A percentile compares a stretch with the other conserved stretches of the same genome.
These are phyloP conservation scores for Hypsibius dujardini DNA, from an alignment of 1,140 invertebrate species.

Conservation along the genomic window DNA sequence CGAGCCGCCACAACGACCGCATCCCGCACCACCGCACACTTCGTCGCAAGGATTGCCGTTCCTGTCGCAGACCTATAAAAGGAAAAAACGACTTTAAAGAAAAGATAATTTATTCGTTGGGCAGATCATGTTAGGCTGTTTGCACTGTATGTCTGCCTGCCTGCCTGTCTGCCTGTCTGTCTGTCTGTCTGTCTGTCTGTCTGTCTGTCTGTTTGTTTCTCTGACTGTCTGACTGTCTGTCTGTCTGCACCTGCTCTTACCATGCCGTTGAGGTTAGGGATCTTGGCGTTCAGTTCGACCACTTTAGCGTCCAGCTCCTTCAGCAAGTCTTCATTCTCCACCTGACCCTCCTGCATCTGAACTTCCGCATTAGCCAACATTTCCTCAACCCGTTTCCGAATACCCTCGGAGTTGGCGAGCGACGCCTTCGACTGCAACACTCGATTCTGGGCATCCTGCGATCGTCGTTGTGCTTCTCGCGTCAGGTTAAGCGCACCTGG, in stretches of 20 bases:
- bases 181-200: too few species aligned
- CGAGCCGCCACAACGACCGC: constrained; percentile 63
- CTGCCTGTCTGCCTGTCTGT: too few species aligned
- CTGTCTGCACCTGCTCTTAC: constrained; percentile 27
- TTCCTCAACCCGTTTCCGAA: constrained; percentile 57
- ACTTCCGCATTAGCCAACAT: constrained; percentile 50
- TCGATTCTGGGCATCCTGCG: constrained; percentile 44
- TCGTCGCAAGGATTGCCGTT: constrained; percentile 61
- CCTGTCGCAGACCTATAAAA: constrained; percentile 60
- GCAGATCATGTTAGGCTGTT: not conserved
- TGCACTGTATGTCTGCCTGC: too few species aligned
- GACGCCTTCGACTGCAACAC: constrained; percentile 27
- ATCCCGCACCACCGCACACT: constrained; percentile 82
- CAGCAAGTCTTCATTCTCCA: constrained; percentile 44
- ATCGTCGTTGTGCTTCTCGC: constrained; percentile 52
- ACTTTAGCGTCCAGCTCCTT: constrained; percentile 46
- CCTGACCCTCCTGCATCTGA: constrained; percentile 49
- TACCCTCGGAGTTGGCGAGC: constrained; percentile 52
- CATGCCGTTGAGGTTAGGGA: constrained; percentile 63
- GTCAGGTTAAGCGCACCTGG: constrained; percentile 69
- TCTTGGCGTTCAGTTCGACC: constrained; percentile 44
- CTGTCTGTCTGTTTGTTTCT: too few species aligned
- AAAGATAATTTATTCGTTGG: not conserved
- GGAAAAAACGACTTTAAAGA: constrained; percentile 18
- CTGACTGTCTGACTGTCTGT: too few species aligned